These are phyloP conservation scores for Drosophila neotestacea DNA, from an alignment of 2,888 invertebrate species.

Conservation along the genomic window DNA sequence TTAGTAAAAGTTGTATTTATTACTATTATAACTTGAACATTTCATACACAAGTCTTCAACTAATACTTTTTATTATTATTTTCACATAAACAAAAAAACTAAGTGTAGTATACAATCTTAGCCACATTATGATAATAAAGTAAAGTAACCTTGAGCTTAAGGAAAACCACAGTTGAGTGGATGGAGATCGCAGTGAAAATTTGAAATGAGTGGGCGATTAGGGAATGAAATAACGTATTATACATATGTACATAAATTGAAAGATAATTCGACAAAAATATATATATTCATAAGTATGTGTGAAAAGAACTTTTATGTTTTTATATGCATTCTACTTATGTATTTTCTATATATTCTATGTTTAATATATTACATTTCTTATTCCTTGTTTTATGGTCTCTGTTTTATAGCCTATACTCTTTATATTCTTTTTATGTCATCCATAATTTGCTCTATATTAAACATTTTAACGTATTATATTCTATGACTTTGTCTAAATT, in stretches of 20 bases:
- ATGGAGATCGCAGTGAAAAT: background rate
- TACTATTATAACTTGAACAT: too few relatives aligned
- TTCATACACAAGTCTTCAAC: too few relatives aligned
- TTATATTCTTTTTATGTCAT: too few relatives aligned
- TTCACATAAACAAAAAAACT: background rate
- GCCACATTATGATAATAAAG: constrained; percentile 3
- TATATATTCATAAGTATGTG: too few relatives aligned
- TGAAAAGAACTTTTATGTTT: background rate
- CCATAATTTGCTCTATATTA: too few relatives aligned
- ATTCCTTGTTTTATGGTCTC: background rate
- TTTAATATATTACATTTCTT: background rate
- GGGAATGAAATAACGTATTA: too few relatives aligned
- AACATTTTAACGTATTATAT: too few relatives aligned
- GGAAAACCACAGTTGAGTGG: background rate
- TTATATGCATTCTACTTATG: too few relatives aligned
- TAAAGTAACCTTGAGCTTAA: background rate
- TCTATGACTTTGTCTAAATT: too few relatives aligned
- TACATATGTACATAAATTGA: background rate
- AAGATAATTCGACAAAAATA: background rate
- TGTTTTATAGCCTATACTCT: background rate
- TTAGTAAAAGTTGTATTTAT: too few relatives aligned
- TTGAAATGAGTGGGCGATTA: constrained; percentile 16
- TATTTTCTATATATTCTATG: background rate
- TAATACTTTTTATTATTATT: too few relatives aligned
- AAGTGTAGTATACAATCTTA: background rate